phyloP scores from a whole-genome alignment of 2,888 invertebrate genomes.

The Andrena haemorrhoa region DNA sequence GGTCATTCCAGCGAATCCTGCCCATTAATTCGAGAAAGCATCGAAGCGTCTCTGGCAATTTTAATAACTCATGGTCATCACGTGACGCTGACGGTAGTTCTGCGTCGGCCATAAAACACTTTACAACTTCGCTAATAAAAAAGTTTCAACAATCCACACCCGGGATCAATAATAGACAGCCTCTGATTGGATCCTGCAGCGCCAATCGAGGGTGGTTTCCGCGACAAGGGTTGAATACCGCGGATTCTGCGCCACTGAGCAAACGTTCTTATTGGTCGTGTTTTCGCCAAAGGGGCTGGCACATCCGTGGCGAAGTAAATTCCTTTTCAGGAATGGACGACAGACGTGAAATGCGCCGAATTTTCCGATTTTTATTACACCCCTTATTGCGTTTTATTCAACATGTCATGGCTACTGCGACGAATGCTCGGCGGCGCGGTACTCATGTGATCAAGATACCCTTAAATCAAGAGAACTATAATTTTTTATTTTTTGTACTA shows the following conservation, averaged over 20 bases:
- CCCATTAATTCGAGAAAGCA: conserved; percentile 72
- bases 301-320: conserved; percentile 57
- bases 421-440: conserved; percentile 15
- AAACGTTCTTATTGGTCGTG: conserved; percentile 70
- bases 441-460: conserved; percentile 10
- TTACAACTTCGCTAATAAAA: conserved; percentile 76
- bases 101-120: conserved; percentile 76
- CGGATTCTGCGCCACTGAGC: conserved; percentile 77
- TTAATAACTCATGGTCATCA: conserved; percentile 76
- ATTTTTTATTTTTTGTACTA: background rate
- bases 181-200: conserved; percentile 70
- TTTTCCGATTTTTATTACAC: conserved; percentile 55
- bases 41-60: conserved; percentile 72
- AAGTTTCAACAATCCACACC: conserved; percentile 75
- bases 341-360: conserved; percentile 42
- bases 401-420: conserved; percentile 20
- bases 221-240: conserved; percentile 70
- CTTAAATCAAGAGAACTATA: background rate
- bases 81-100: conserved; percentile 70
- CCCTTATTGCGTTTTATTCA: conserved; percentile 35
- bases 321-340: conserved; percentile 72
- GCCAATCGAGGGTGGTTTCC: conserved; percentile 70
- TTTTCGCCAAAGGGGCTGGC: conserved; percentile 75
- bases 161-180: conserved; percentile 65
- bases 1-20: conserved; percentile 59